Conservation (phyloP, 2,113 vertebrate genomes). For the Pluvialis apricaria region DNA sequence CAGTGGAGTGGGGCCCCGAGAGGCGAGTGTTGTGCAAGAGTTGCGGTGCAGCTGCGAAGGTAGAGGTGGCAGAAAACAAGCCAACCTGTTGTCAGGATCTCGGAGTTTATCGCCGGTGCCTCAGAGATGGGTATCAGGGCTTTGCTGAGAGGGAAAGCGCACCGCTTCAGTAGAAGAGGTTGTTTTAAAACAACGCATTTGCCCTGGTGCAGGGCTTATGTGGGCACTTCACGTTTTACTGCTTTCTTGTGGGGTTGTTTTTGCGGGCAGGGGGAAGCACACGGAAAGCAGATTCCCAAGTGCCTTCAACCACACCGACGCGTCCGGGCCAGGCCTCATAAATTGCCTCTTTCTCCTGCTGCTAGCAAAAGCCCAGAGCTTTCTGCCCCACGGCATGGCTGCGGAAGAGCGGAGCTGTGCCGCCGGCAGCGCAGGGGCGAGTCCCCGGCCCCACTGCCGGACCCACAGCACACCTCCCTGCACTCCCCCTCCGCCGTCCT, state of each 20-base stretch:
- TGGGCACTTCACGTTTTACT: background rate
- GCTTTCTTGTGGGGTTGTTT: background rate
- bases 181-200: background rate
- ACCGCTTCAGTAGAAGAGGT: background rate
- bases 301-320: background rate
- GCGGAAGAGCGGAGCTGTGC: background rate
- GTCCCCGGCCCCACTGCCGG: background rate
- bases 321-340: fast-evolving
- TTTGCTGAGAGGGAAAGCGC: background rate
- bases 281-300: background rate
- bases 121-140: background rate
- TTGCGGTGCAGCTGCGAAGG: constrained; percentile 38
- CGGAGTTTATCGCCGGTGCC: background rate
- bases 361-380: background rate
- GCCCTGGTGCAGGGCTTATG: background rate
- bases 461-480: background rate
- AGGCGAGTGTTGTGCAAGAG: constrained; percentile 10
- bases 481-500: background rate
- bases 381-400: background rate
- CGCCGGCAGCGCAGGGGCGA: background rate
- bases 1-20: constrained; percentile 1
- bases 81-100: background rate
- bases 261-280: background rate
- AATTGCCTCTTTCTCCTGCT: background rate
- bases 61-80: constrained; percentile 9